phyloP scores from a whole-genome alignment of 2,113 vertebrate species.

The Danionella cerebrum region DNA sequence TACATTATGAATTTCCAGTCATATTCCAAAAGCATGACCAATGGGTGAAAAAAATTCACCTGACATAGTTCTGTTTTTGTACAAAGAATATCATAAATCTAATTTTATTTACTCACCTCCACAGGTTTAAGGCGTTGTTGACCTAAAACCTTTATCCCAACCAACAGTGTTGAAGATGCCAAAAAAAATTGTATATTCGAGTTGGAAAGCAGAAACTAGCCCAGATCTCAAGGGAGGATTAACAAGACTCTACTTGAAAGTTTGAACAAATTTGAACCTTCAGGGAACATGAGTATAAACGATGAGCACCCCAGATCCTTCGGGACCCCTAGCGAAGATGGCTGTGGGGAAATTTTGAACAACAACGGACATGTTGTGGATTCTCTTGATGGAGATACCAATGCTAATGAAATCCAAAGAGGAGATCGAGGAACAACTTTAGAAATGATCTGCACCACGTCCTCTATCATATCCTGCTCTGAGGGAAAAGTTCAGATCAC shows the following conservation, averaged over 20 bases:
- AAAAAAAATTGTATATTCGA: neutral
- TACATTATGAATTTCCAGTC: no score
- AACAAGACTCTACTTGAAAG: constrained; percentile 1
- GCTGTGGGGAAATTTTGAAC: constrained; percentile 48
- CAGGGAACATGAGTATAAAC: constrained; percentile 55
- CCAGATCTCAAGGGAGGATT: constrained; percentile 1
- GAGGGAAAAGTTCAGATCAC: constrained; percentile 54
- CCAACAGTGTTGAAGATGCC: constrained; percentile 10
- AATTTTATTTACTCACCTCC: neutral
- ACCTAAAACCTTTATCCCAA: neutral
- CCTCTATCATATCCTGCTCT: constrained; percentile 29
- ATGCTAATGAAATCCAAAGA: constrained; percentile 58
- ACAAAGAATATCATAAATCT: neutral
- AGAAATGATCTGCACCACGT: constrained; percentile 32
- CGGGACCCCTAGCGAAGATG: constrained; percentile 9
- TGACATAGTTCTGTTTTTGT: neutral
- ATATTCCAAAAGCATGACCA: no score
- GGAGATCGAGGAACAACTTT: constrained; percentile 34
- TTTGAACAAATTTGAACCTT: constrained; percentile 32
- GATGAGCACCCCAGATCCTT: constrained; percentile 33
- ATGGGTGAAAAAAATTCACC: no score
- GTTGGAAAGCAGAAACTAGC: neutral
- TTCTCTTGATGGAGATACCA: constrained; percentile 50
- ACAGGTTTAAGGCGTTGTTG: constrained; percentile 4
- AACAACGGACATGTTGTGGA: constrained; percentile 53